Conservation (phyloP, 2,113 vertebrate species). For the Cyanocitta stelleri region DNA sequence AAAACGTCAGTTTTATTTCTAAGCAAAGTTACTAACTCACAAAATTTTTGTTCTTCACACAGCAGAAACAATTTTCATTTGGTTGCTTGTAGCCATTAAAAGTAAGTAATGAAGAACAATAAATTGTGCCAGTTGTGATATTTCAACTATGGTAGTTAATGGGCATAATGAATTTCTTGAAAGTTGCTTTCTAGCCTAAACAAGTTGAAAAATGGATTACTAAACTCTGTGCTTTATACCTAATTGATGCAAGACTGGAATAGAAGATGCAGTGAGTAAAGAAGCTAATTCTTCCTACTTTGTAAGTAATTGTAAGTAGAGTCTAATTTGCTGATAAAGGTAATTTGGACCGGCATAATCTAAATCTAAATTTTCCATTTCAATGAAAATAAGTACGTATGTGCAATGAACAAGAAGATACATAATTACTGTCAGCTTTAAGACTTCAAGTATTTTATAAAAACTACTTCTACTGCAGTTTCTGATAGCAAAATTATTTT, state of each 20-base stretch:
- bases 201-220: slow-evolving; percentile 31
- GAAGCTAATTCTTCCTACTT: slow-evolving; percentile 51
- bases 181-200: not conserved
- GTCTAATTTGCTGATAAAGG: slow-evolving; percentile 67
- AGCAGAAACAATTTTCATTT: not conserved
- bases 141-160: not conserved
- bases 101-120: not conserved
- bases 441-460: slow-evolving; percentile 13
- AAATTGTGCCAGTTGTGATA: not conserved
- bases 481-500: not conserved
- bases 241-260: slow-evolving; percentile 27
- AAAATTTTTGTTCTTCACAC: not conserved
- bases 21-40: not conserved
- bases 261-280: not conserved
- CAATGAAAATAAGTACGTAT: slow-evolving; percentile 50
- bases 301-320: slow-evolving; percentile 53
- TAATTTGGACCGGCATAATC: slow-evolving; percentile 60
- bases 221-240: slow-evolving; percentile 14
- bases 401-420: slow-evolving; percentile 49
- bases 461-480: slow-evolving; percentile 16
- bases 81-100: not conserved
- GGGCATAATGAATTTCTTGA: not conserved
- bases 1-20: not conserved
- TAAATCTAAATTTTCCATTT: slow-evolving; percentile 69
- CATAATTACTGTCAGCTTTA: slow-evolving; percentile 61